Base-by-base conservation (phyloP, 2,888 invertebrate species). In the Clistopyga incitator region DNA sequence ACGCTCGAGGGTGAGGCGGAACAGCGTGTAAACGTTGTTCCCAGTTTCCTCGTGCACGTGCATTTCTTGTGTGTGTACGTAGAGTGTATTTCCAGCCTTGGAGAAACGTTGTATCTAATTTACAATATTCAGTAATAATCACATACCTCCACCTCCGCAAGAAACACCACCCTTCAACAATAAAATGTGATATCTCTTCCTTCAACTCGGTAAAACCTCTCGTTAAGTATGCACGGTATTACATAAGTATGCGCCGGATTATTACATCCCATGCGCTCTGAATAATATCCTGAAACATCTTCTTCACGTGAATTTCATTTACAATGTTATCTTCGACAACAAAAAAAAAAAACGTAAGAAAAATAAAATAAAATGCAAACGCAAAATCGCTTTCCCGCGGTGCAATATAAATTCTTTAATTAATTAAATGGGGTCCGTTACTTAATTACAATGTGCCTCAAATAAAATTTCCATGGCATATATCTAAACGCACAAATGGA, bases 71-170 rank as follows among this genome's bases (percentile, higher is more conserved):
- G 38, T 10, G 65, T n/a, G 3, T 29, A 18, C 15, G 18, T 18
- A 23, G 1, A 38, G 10, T 61, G 20, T n/a, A 42, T 34, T 18
- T 25, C 3, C 15, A 34, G 3, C 45, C n/a, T 42, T 25, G 6
- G 6, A 4, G 18, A n/a, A 45, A 13, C n/a, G 25, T 65, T 25
- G 59, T 13, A 59, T 65, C 75, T 23, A 76, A 65, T 76, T 76
- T 65, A n/a, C 50, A 50, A 65, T 38, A n/a, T 74, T 29, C 61
- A 18, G 18, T 74, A 45, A 29, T 74, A 74, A 61, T 50, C 47
- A 34, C 47, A 15, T 38, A 10, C 38, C 10, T 38, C 38, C 10
- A 8, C 0, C 38, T n/a, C 61, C 38, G 11, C 25, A 29, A 54
- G 13, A 71, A 52, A 42, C 18, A 52, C 52, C 11, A 54, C 20